phyloP scores from a whole-genome alignment of 2,888 invertebrate species.

The Agrochola lychnidis region DNA sequence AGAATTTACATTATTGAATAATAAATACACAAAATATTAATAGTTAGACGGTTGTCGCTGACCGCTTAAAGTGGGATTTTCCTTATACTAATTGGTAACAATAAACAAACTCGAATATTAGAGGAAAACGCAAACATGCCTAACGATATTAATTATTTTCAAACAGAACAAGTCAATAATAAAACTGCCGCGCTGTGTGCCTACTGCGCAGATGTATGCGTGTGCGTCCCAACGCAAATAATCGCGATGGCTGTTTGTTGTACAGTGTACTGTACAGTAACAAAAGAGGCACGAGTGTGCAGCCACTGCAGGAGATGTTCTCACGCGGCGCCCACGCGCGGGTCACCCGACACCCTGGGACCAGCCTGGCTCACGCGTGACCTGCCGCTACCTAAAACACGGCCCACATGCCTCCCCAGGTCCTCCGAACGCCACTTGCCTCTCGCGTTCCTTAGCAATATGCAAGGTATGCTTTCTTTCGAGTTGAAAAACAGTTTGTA shows the following conservation, averaged over 20 bases:
- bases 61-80: conserved; percentile 64
- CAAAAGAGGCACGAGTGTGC: conserved; percentile 16
- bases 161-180: conserved; percentile 64
- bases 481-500: conserved; percentile 5
- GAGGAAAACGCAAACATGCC: conserved; percentile 72
- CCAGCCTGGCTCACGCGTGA: background rate
- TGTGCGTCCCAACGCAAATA: background rate
- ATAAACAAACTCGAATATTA: conserved; percentile 70
- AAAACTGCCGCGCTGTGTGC: conserved; percentile 48
- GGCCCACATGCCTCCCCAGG: background rate
- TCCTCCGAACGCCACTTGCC: background rate
- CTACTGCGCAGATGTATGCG: conserved; percentile 19
- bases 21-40: conserved; percentile 32
- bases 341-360: conserved; percentile 45
- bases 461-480: background rate
- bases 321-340: conserved; percentile 49
- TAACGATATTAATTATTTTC: conserved; percentile 67
- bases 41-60: conserved; percentile 45
- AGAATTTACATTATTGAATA: conserved; percentile 12
- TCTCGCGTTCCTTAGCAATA: background rate
- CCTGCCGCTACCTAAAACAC: conserved; percentile 2
- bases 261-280: background rate
- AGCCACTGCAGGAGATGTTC: conserved; percentile 38
- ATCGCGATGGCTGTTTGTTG: background rate
- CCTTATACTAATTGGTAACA: conserved; percentile 72